Percentiles rank a stretch among this genome's conserved stretches.
Conservation (phyloP, 2,888 invertebrate genomes). For the Phengaris arion region DNA sequence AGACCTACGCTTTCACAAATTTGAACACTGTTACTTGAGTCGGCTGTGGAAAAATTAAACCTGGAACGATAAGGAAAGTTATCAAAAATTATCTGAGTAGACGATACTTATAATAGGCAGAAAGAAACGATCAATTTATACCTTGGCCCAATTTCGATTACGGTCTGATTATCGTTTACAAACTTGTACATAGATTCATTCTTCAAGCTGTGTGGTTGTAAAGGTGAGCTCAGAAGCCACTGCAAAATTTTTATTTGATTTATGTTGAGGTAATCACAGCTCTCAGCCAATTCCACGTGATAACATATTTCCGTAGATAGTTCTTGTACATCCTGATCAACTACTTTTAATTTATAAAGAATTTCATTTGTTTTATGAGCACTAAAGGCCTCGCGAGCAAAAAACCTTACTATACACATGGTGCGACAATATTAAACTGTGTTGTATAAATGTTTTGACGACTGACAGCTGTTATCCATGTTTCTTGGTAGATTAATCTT, state of each 20-base stretch:
- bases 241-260: slow-evolving; percentile 82
- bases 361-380: slow-evolving; percentile 80
- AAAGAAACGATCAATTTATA: slow-evolving; percentile 48
- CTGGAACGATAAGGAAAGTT: slow-evolving; percentile 58
- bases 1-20: slow-evolving; percentile 93
- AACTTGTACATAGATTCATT: slow-evolving; percentile 73
- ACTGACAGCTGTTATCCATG: not conserved
- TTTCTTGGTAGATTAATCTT: slow-evolving; percentile 46
- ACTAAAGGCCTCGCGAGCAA: slow-evolving; percentile 81
- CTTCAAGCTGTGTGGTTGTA: slow-evolving; percentile 80
- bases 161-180: slow-evolving; percentile 56
- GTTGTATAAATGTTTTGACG: not conserved
- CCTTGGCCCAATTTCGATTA: slow-evolving; percentile 95
- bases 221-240: slow-evolving; percentile 89
- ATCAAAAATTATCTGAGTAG: not conserved
- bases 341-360: slow-evolving; percentile 73
- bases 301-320: slow-evolving; percentile 89
- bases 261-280: slow-evolving; percentile 71
- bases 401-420: slow-evolving; percentile 81
- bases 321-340: slow-evolving; percentile 68
- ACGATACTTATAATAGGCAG: not conserved
- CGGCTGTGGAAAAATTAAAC: slow-evolving; percentile 96
- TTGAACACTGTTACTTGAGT: slow-evolving; percentile 97
- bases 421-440: slow-evolving; percentile 26
- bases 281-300: slow-evolving; percentile 83